phyloP scores from a whole-genome alignment of 2,113 vertebrate species.

The Aphelocoma coerulescens region DNA sequence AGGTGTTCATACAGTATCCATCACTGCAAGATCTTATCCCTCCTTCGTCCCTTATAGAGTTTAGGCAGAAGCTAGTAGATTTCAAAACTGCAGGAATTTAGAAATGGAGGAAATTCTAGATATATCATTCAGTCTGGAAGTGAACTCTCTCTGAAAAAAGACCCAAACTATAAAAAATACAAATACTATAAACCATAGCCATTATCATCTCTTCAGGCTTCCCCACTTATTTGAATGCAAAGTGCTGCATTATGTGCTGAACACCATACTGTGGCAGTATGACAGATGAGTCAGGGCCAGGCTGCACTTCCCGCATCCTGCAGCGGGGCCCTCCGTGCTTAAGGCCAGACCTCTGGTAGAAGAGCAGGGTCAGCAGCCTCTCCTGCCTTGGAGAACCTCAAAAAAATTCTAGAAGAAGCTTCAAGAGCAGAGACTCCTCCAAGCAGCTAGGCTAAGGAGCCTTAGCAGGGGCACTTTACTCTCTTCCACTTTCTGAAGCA shows the following conservation, averaged over 20 bases:
- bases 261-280: too few relatives aligned
- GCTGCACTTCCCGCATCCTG: fast-evolving
- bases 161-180: not conserved
- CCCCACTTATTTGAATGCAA: not conserved
- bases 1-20: not conserved
- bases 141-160: not conserved
- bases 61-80: not conserved
- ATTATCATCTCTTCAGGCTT: not conserved
- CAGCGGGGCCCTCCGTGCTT: fast-evolving
- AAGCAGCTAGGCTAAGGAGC: not conserved
- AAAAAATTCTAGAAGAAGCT: not conserved
- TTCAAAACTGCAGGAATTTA: not conserved
- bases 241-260: not conserved
- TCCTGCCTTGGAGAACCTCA: not conserved
- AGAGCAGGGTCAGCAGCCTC: not conserved
- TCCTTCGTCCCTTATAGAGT: not conserved
- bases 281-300: not conserved
- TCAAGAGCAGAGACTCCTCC: not conserved
- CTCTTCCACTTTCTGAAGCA: not conserved
- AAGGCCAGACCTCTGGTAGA: not conserved
- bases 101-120: not conserved
- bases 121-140: not conserved
- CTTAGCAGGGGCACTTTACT: not conserved
- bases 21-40: not conserved
- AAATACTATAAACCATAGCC: not conserved